A percentile compares a stretch with the other conserved stretches of the same genome.
phyloP scores from a whole-genome alignment of 2,888 invertebrate species.

The Drosophila aldrichi region DNA sequence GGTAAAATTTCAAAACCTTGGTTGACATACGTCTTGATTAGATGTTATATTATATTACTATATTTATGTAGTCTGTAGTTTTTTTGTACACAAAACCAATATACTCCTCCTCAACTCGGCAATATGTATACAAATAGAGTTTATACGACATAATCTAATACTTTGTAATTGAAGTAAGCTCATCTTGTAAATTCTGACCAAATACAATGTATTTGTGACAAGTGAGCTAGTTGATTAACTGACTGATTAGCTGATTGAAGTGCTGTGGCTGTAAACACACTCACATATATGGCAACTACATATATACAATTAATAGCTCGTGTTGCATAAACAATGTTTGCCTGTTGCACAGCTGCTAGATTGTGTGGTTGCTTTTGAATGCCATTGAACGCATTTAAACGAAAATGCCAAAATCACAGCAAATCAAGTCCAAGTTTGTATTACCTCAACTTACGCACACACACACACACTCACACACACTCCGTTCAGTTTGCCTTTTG shows the following conservation, averaged over 20 bases:
- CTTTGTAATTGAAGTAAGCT: neutral
- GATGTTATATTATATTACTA: too few relatives aligned
- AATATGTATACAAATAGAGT: neutral
- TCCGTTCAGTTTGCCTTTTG: conserved; percentile 27
- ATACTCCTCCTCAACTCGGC: neutral
- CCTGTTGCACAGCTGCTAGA: neutral
- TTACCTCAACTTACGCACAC: conserved; percentile 1
- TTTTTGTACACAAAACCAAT: neutral
- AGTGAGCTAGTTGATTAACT: conserved; percentile 3
- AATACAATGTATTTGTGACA: conserved; percentile 1
- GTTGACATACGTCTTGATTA: too few relatives aligned
- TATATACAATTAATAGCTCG: conserved; percentile 2
- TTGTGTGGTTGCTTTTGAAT: conserved; percentile 12
- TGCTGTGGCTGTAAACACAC: neutral
- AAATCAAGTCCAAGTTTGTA: conserved; percentile 48
- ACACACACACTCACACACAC: neutral
- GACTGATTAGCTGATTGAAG: neutral
- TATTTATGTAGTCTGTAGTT: too few relatives aligned
- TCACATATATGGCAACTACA: neutral
- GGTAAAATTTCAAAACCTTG: too few relatives aligned
- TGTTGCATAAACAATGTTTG: neutral
- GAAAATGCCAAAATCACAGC: conserved; percentile 46
- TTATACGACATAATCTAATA: neutral
- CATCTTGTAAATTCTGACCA: neutral
- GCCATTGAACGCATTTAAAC: conserved; percentile 56